phyloP scores from a whole-genome alignment of 2,888 invertebrate genomes.

The Epirrhoe alternata region DNA sequence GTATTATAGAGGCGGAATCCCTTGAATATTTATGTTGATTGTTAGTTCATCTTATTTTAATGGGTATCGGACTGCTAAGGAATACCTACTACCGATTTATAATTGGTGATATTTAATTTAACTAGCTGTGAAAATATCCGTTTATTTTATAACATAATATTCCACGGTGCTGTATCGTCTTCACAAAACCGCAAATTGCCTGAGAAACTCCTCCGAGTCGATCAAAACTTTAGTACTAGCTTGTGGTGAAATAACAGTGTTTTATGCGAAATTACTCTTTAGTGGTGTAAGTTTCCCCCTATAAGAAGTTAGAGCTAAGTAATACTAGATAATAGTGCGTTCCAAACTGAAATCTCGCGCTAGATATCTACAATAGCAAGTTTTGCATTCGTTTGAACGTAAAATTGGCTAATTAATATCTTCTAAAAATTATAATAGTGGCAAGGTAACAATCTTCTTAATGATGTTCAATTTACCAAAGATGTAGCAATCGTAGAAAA shows the following conservation, averaged over 20 bases:
- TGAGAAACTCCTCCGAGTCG: slow-evolving; percentile 25
- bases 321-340: too few relatives aligned
- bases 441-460: too few relatives aligned
- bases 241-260: slow-evolving; percentile 48
- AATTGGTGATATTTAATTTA: too few relatives aligned
- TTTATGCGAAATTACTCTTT: slow-evolving; percentile 7
- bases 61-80: too few relatives aligned
- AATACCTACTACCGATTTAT: too few relatives aligned
- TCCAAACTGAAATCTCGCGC: too few relatives aligned
- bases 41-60: too few relatives aligned
- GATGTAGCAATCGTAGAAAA: background rate
- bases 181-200: slow-evolving; percentile 46
- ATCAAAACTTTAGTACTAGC: slow-evolving; percentile 30
- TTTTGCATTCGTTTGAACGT: too few relatives aligned
- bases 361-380: too few relatives aligned
- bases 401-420: too few relatives aligned
- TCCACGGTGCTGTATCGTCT: background rate
- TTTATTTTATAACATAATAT: slow-evolving; percentile 2
- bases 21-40: background rate
- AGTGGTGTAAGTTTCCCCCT: slow-evolving; percentile 2
- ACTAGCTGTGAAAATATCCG: too few relatives aligned
- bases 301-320: background rate
- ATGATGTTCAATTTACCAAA: background rate
- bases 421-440: too few relatives aligned
- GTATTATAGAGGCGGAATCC: background rate